Percentiles rank a stretch among this genome's conserved stretches.
Conservation (phyloP, 2,797 vertebrate genomes). For the Melopsittacus undulatus region DNA sequence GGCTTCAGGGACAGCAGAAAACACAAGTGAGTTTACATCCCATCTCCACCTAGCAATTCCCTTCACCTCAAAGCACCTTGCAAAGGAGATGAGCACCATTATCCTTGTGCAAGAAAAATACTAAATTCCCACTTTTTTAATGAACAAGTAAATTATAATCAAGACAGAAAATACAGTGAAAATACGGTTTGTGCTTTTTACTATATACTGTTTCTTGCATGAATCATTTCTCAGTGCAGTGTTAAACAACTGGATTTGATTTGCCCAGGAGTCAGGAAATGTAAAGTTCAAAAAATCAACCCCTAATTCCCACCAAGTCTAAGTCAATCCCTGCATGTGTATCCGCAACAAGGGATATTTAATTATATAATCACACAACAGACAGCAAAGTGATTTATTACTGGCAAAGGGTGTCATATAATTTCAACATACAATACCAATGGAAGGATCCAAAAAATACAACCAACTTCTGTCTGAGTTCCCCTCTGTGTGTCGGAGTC, state of each 20-base stretch:
- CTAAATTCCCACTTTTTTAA: conserved; percentile 42
- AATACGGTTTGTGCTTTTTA: conserved; percentile 31
- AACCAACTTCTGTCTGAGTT: conserved; percentile 43
- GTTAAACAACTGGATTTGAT: conserved; percentile 61
- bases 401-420: conserved; percentile 43
- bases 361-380: conserved; percentile 49
- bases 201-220: conserved; percentile 21
- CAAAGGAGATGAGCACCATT: neutral
- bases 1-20: neutral
- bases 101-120: neutral
- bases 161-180: conserved; percentile 36
- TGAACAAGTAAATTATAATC: neutral
- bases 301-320: conserved; percentile 48
- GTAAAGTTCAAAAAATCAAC: conserved; percentile 64
- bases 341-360: conserved; percentile 49
- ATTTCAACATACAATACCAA: conserved; percentile 57
- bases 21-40: neutral
- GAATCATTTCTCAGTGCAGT: conserved; percentile 50
- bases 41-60: neutral
- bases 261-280: conserved; percentile 67
- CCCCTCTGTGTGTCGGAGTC: neutral
- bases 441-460: conserved; percentile 60
- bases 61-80: neutral
- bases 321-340: conserved; percentile 38
- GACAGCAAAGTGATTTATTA: conserved; percentile 52